Base-by-base conservation (phyloP, 2,113 vertebrate species). In the Ibidorhyncha struthersii region DNA sequence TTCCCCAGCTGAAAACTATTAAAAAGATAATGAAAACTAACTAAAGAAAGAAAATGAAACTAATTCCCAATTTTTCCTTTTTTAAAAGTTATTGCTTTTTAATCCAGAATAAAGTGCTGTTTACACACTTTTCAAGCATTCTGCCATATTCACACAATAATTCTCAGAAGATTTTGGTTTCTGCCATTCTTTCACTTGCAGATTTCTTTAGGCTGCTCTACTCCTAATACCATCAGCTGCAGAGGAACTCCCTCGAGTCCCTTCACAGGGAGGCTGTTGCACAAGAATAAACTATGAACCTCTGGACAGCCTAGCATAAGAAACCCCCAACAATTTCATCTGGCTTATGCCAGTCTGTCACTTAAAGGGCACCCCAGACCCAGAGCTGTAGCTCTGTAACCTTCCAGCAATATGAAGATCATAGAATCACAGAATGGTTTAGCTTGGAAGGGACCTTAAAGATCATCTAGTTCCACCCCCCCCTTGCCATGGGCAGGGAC, bases 181-280 rank as follows among this genome's bases (percentile, higher is more conserved):
- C 53, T 73, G 40, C 21, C 17, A 3, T 21, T n/a, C 23, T 88
- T 88, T 26, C 20, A 36, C 41, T 65, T 38, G 10, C 30, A 82
- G 41, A 65, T 77, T 86, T 41, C 17, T 2, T 2, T 9, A 7
- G 3, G 1, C 14, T 61, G 9, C 21, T 65, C 29, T 52, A 14
- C 14, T 74, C 15, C n/a, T 38, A 38, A 47, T 6, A 23, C 16
- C 41, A 50, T 0, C 1, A 76, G 29, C 23, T 82, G 34, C 14
- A 1, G 0, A 52, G 30, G 66, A 88, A 69, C 36, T 34, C 17
- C 9, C 27, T 36, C 0, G 0, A 65, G 15, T 23, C 9, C 30
- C 14, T 85, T 58, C 45, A 32, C 11, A 50, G 32, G 13, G n/a
- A 76, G 16, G 14, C 14, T 70, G 41, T 4, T 83, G 27, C 67